Percentiles rank a stretch among this genome's conserved stretches.
Evolutionary conservation across 2,113 vertebrate species (phyloP).

Genomic region (Damaliscus lunatus): DNA sequence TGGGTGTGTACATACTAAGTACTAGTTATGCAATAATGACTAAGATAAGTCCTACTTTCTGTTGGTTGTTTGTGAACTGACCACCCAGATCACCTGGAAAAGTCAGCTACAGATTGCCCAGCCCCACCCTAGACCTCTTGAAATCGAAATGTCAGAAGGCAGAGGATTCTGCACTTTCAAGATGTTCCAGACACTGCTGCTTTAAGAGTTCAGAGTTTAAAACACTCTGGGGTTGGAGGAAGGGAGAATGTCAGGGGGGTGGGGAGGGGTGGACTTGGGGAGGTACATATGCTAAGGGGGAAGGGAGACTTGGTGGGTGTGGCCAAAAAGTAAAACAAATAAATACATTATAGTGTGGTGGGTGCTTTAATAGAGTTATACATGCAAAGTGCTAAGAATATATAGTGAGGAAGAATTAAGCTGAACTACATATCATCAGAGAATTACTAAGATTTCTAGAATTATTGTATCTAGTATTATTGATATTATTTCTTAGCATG

Average conservation of each 20-base stretch:
- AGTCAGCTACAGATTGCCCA: neutral
- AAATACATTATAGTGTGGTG: neutral
- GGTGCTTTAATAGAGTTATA: neutral
- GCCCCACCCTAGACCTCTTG: neutral
- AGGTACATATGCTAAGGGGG: neutral
- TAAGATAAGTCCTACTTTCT: neutral
- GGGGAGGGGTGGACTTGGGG: too few relatives aligned
- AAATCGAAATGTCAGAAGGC: neutral
- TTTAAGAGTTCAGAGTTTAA: neutral
- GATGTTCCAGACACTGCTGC: neutral
- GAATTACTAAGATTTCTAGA: neutral
- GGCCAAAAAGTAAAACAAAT: neutral
- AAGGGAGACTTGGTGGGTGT: neutral
- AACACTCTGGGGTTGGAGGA: neutral
- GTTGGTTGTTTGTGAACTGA: neutral
- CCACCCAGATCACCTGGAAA: neutral
- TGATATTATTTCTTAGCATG: neutral
- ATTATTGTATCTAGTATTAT: neutral
- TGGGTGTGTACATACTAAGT: neutral
- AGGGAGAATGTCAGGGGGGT: neutral
- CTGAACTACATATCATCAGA: neutral
- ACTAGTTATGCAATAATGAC: neutral
- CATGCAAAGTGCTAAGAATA: neutral
- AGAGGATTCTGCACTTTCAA: neutral
- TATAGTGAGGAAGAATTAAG: neutral